Percentiles rank a stretch among this genome's conserved stretches.
Evolutionary conservation across 2,888 invertebrate species (phyloP).

Genomic region (Lycia hirtaria): DNA sequence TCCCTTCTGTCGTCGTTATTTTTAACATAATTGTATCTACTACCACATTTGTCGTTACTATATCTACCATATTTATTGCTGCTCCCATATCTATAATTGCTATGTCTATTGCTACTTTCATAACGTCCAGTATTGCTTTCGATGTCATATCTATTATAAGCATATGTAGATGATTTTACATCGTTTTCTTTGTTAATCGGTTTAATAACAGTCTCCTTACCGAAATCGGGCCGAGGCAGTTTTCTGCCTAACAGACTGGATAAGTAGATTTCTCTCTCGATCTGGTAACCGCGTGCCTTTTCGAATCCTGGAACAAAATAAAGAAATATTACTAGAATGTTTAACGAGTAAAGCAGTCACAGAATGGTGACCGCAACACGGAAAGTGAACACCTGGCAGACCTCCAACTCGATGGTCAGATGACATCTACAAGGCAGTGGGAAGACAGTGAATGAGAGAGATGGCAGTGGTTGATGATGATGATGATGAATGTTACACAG

Average conservation of each 20-base stretch:
- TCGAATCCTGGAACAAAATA: slow-evolving; percentile 85
- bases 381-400: no score
- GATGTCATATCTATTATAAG: slow-evolving; percentile 28
- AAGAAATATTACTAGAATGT: neutral
- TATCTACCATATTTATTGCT: slow-evolving; percentile 12
- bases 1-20: slow-evolving; percentile 14
- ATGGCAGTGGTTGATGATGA: no score
- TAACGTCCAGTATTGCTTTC: slow-evolving; percentile 24
- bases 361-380: no score
- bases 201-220: slow-evolving; percentile 49
- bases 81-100: slow-evolving; percentile 12
- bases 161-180: slow-evolving; percentile 43
- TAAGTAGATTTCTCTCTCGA: slow-evolving; percentile 87
- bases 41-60: neutral
- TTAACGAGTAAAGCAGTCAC: neutral
- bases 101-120: slow-evolving; percentile 17
- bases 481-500: no score
- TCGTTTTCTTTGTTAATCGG: slow-evolving; percentile 43
- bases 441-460: no score
- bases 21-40: slow-evolving; percentile 6
- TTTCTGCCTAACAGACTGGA: slow-evolving; percentile 63
- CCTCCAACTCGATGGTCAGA: no score
- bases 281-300: slow-evolving; percentile 87
- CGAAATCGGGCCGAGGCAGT: slow-evolving; percentile 54
- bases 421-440: no score